Conservation (phyloP, 1,140 invertebrate genomes). For the Caerostris darwini region DNA sequence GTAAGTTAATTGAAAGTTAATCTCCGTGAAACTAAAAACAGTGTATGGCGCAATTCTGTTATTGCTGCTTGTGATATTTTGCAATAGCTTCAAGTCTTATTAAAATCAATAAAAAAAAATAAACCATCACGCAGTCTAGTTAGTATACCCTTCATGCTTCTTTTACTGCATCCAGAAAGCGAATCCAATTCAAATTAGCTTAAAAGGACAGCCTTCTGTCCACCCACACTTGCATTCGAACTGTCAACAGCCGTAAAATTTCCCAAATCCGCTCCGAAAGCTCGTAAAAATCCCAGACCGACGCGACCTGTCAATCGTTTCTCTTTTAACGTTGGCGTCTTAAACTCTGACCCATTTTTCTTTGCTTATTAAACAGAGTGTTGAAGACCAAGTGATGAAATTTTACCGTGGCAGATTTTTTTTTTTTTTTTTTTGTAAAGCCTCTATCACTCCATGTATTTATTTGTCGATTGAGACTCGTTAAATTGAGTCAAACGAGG, state of each 20-base stretch:
- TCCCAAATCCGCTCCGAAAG: background rate
- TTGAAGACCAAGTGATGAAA: background rate
- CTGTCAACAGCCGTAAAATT: background rate
- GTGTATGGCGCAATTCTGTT: too few relatives aligned
- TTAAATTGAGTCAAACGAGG: background rate
- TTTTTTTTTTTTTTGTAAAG: too few relatives aligned
- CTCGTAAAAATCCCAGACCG: background rate
- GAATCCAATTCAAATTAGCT: background rate
- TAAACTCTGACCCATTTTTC: background rate
- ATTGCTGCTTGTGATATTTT: too few relatives aligned
- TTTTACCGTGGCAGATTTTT: background rate
- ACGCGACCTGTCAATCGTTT: constrained; percentile 9
- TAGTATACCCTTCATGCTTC: background rate
- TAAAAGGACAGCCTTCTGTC: background rate
- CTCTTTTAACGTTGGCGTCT: background rate
- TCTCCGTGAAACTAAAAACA: too few relatives aligned
- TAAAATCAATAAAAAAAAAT: too few relatives aligned
- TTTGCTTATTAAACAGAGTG: background rate
- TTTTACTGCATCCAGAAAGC: background rate
- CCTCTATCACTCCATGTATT: background rate
- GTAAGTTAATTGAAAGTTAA: too few relatives aligned
- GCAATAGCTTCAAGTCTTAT: too few relatives aligned
- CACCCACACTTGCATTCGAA: background rate
- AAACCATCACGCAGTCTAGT: too few relatives aligned
- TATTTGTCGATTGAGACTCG: background rate